phyloP scores from a whole-genome alignment of 1,140 invertebrate genomes.

The Sycophila sp. region DNA sequence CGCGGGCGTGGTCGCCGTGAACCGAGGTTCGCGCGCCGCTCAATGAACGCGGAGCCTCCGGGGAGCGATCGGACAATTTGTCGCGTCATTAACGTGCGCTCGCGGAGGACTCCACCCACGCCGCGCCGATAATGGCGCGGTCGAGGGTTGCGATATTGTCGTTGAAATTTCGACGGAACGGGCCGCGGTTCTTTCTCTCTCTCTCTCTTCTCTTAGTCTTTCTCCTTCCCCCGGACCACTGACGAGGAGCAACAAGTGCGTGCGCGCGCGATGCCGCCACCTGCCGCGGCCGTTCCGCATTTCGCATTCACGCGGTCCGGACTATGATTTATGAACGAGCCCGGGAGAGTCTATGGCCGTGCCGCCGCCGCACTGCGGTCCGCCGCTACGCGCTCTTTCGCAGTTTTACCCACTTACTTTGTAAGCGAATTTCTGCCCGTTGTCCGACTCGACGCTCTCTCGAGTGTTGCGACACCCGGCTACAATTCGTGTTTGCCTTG shows the following conservation, averaged over 20 bases:
- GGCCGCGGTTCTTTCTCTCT: no score
- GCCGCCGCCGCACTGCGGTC: no score
- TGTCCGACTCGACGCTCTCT: neutral
- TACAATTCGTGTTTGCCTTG: neutral
- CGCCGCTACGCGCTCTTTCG: no score
- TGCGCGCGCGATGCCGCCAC: neutral
- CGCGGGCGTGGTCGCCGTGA: no score
- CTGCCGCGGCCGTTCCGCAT: slow-evolving; percentile 24
- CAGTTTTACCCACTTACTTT: no score
- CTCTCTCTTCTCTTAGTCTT: no score
- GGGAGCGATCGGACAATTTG: slow-evolving; percentile 16
- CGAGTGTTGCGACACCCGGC: neutral
- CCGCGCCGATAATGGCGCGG: slow-evolving; percentile 3
- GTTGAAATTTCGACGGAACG: neutral
- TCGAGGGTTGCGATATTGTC: slow-evolving; percentile 24
- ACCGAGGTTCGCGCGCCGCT: no score
- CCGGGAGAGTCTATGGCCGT: neutral
- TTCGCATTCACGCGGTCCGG: neutral
- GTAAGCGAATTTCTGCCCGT: neutral
- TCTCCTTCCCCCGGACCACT: no score
- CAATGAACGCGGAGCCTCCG: neutral
- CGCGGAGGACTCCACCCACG: slow-evolving; percentile 11
- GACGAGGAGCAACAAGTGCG: slow-evolving; percentile 28
- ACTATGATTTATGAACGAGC: slow-evolving; percentile 34
- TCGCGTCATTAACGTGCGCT: neutral